Base-by-base conservation (phyloP, 2,888 invertebrate genomes). In the Amphipyra tragopoginis region DNA sequence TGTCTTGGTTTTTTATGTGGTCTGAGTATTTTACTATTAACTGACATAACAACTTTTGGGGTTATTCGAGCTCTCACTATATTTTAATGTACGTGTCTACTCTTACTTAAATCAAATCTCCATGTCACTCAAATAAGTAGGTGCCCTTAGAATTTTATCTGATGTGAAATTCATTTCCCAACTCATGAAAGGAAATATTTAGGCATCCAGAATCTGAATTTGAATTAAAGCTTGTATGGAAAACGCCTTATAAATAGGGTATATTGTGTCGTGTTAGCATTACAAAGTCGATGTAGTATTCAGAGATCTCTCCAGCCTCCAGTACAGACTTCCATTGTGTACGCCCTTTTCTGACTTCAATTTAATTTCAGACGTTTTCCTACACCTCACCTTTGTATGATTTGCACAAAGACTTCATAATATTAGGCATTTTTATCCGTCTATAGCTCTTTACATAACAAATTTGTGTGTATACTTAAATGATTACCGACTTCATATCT, bases 351-450 rank as follows among this genome's bases (percentile, higher is more conserved):
- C 85, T 77, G 83, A 85, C 84, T 89, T 89, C 86, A 88, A 91
- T 91, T 88, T 88, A 88, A 89, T 90, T 88, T 89, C 84, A 88
- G 84, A 81, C 86, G 82, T 87, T 87, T 88, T 83, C 80, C 81
- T 86, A 83, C 83, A 82, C 81, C 77, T 78, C 72, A 82, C 78
- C 81, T 82, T 82, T 81, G 81, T 79, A 77, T 75, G 80, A 81
- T 77, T 70, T 74, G 43, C 65, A 65, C 67, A 74, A 72, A 76
- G 70, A 68, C 56, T 68, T 72, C 67, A 65, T 65, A 72, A 77
- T 77, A 77, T 77, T 75, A 77, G 64, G 64, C 52, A 57, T 72
- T 72, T 75, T 70, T 65, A 73, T 62, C 38, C 63, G 11, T 63
- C 60, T 61, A 62, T 54, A 72, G 42, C 38, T 29, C 15, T 51